These are phyloP conservation scores for Cygnus olor DNA, from an alignment of 2,797 vertebrate species.

Conservation along the genomic window DNA sequence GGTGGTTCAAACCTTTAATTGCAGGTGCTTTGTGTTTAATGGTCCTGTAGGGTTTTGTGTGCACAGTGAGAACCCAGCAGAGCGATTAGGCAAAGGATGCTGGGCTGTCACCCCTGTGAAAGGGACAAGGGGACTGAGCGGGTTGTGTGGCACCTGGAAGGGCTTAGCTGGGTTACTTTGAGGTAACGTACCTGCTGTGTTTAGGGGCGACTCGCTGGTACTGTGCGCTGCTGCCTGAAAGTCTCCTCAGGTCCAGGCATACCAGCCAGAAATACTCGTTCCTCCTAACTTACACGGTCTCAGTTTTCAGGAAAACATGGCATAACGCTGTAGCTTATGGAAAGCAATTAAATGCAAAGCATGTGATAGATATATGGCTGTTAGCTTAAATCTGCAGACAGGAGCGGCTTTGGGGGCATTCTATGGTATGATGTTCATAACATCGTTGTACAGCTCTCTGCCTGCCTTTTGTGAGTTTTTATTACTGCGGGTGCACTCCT, in stretches of 20 bases:
- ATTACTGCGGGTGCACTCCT: accelerated
- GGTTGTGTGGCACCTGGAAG: not conserved
- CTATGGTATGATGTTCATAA: accelerated
- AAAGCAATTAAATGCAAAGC: not conserved
- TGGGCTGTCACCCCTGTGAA: not conserved
- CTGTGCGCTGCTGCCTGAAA: accelerated
- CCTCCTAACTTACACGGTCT: not conserved
- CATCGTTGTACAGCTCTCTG: accelerated
- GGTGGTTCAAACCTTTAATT: not conserved
- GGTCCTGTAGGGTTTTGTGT: not conserved
- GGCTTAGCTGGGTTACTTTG: not conserved
- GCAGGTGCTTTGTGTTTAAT: not conserved
- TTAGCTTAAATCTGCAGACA: not conserved
- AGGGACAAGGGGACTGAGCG: not conserved
- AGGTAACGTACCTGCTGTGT: accelerated
- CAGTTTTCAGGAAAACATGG: not conserved
- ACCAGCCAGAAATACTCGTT: not conserved
- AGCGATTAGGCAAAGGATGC: not conserved
- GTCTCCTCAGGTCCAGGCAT: not conserved
- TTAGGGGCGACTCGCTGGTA: no score
- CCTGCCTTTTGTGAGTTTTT: not conserved
- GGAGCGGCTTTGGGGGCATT: accelerated
- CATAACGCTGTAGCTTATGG: accelerated
- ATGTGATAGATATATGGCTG: accelerated
- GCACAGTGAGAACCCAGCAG: not conserved